Conservation (phyloP, 2,888 invertebrate genomes). For the Steinernema carpocapsae region DNA sequence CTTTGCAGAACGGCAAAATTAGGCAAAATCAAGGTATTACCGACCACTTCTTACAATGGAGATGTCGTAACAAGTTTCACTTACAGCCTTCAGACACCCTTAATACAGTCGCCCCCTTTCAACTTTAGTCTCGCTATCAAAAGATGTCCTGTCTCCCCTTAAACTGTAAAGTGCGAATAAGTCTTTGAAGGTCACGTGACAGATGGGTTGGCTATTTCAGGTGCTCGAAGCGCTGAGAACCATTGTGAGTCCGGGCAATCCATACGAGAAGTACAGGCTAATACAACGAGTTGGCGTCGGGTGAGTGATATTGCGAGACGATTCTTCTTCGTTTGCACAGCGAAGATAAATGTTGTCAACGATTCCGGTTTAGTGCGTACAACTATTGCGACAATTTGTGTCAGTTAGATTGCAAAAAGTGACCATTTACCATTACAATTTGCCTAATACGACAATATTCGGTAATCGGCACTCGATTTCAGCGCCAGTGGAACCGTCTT, state of each 20-base stretch:
- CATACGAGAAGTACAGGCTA: slow-evolving; percentile 80
- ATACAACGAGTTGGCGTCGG: slow-evolving; percentile 87
- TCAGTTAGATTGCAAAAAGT: background rate
- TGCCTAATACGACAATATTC: background rate
- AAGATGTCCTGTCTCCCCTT: background rate
- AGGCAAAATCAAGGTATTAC: slow-evolving; percentile 1
- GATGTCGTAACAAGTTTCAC: background rate
- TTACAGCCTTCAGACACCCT: background rate
- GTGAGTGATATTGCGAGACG: slow-evolving; percentile 65
- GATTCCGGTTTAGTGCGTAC: slow-evolving; percentile 2
- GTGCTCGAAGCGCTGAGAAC: slow-evolving; percentile 55
- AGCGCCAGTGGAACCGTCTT: slow-evolving; percentile 67
- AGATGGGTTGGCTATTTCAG: slow-evolving; percentile 40
- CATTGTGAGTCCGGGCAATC: slow-evolving; percentile 76
- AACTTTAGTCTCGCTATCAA: background rate
- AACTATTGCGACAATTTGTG: slow-evolving; percentile 6
- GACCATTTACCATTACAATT: background rate
- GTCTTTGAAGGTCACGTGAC: slow-evolving; percentile 20
- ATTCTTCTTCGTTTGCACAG: background rate
- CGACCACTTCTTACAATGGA: background rate
- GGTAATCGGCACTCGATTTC: slow-evolving; percentile 34
- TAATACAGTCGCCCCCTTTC: background rate
- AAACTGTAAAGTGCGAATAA: slow-evolving; percentile 11
- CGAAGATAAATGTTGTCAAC: background rate
- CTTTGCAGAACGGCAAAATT: background rate